Evolutionary conservation across 2,888 invertebrate species (phyloP), one percentile per base, ranked within the genome.

Genomic region (Pemphredon lugubris): DNA sequence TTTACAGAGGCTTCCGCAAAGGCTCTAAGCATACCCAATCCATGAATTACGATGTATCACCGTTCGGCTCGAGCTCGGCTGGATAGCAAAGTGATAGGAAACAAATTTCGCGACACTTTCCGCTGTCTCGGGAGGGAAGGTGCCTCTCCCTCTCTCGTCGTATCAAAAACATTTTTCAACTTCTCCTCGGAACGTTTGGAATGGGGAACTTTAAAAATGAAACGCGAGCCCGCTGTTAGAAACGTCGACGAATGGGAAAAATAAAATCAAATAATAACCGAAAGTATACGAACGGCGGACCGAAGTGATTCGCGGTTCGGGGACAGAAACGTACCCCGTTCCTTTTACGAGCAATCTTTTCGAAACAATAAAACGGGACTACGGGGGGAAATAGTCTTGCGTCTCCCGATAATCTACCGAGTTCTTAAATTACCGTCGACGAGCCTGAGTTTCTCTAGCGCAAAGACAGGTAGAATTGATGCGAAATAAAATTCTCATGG

Each of bases 401-500:
- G 69, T 59, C 48, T 40, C 7, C 30, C 32, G 55, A 69, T 69
- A 65, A 69, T 69, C 39, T 53, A 60, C 30, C 59, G 30, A 39
- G 37, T 40, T 13, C 11, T 42, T 16, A 60, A 54, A 66, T 16
- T 40, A 40, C 39, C 3, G 9, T 3, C 13, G 16, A 40, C 2
- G n/a, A 44, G 44, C n/a, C 20, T n/a, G 21, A 44, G 11, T 20
- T 44, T 44, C 44, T 14, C 40, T 9, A 37, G 26, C 37, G n/a
- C 5, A n/a, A 2, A 37, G 16, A 13, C 4, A 16, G 9, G 16
- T 5, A 26, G 39, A 16, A 40, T 40, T 16, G 16, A 40, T 39
- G 37, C 23, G 34, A 60, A 63, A 67, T 70, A 73, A 67, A 67
- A 73, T 67, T 73, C 64, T 18, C 50, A 48, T 64, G 40, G 54